Percentiles rank a stretch among this genome's conserved stretches.
phyloP scores from a whole-genome alignment of 2,888 invertebrate species.

The Aleiodes leptofemur region DNA sequence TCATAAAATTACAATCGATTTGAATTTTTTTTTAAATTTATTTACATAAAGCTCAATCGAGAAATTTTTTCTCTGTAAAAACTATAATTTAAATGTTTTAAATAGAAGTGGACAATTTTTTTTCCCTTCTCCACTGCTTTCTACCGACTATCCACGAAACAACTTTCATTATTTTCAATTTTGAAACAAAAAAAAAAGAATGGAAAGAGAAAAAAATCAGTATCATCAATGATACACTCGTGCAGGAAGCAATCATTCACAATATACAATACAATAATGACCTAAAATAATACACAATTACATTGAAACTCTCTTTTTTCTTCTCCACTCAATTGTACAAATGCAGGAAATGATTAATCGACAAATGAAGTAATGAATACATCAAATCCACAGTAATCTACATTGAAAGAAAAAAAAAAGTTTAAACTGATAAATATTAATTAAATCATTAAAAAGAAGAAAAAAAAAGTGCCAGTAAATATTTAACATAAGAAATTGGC shows the following conservation, averaged over 20 bases:
- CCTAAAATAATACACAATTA: constrained; percentile 14
- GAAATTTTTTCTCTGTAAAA: constrained; percentile 27
- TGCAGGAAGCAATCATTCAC: neutral
- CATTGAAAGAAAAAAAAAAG: neutral
- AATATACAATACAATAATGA: constrained; percentile 6
- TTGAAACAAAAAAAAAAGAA: too few relatives aligned
- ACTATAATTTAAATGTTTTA: neutral
- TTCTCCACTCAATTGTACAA: constrained; percentile 13
- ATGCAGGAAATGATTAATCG: constrained; percentile 5
- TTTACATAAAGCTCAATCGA: constrained; percentile 53
- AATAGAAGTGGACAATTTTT: constrained; percentile 10
- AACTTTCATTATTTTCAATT: too few relatives aligned
- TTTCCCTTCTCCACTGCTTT: neutral
- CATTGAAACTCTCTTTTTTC: neutral
- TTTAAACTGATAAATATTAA: neutral
- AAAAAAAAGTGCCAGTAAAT: neutral
- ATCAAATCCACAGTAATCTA: constrained; percentile 15
- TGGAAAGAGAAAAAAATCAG: too few relatives aligned
- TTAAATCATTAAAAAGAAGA: neutral
- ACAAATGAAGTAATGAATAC: neutral
- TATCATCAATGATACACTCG: too few relatives aligned
- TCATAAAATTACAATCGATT: constrained; percentile 52
- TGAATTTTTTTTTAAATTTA: constrained; percentile 32
- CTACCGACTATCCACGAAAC: neutral
- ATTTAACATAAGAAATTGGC: constrained; percentile 6